Conservation (phyloP, 2,113 vertebrate species). For the Panthera leo region DNA sequence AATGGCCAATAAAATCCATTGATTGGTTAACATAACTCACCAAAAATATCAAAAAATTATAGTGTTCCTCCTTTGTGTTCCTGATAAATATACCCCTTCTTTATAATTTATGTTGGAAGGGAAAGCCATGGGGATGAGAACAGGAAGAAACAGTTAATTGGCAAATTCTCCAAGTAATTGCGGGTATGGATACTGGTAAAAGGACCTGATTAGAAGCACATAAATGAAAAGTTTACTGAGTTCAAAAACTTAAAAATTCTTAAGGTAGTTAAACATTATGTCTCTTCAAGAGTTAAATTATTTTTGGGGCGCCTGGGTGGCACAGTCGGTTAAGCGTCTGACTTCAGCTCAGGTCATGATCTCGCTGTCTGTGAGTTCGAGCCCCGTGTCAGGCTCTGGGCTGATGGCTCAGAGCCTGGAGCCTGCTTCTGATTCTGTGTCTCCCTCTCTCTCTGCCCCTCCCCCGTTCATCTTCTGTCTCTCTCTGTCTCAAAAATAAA, state of each 20-base stretch:
- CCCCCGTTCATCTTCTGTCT: too few relatives aligned
- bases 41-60: background rate
- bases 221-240: background rate
- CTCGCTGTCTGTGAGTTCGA: too few relatives aligned
- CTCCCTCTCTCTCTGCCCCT: too few relatives aligned
- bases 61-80: background rate
- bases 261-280: background rate
- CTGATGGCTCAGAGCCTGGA: too few relatives aligned
- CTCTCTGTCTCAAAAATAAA: too few relatives aligned
- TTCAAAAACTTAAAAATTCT: background rate
- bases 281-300: background rate
- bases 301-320: too few relatives aligned
- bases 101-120: background rate
- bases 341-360: too few relatives aligned
- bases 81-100: background rate
- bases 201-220: background rate
- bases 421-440: too few relatives aligned
- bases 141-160: background rate
- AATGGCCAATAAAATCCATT: background rate
- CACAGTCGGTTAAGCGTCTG: too few relatives aligned
- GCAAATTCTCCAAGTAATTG: background rate
- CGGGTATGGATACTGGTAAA: too few relatives aligned
- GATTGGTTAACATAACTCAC: background rate
- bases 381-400: too few relatives aligned
- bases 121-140: background rate